Evolutionary conservation across 1,140 invertebrate genomes (phyloP).

Genomic region (Rhagoletis zephyria): DNA sequence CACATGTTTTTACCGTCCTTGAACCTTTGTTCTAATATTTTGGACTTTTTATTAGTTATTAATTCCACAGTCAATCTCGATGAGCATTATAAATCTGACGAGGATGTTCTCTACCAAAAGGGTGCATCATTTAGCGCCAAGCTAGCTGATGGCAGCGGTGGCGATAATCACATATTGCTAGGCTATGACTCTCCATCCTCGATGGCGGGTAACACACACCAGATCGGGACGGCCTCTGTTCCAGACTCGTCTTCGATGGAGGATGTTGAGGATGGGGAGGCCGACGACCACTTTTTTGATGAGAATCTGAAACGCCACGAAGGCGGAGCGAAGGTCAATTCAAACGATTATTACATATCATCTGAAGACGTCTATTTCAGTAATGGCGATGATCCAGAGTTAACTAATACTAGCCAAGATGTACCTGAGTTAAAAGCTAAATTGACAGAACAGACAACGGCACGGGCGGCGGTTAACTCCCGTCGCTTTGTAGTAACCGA

Average conservation of each 20-base stretch:
- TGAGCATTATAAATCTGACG: conserved; percentile 75
- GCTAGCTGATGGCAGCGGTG: conserved; percentile 74
- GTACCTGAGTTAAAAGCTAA: conserved; percentile 63
- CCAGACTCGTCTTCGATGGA: conserved; percentile 27
- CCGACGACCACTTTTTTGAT: conserved; percentile 59
- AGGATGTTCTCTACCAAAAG: conserved; percentile 87
- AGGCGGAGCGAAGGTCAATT: conserved; percentile 65
- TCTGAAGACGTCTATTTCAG: conserved; percentile 68
- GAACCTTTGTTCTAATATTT: not conserved
- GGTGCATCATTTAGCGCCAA: conserved; percentile 87
- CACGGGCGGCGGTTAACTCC: not conserved
- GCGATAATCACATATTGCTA: conserved; percentile 55
- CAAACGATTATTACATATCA: conserved; percentile 73
- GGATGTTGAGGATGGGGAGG: conserved; percentile 54
- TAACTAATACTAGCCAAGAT: conserved; percentile 56
- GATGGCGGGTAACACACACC: conserved; percentile 7
- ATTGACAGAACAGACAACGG: conserved; percentile 33
- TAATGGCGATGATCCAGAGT: conserved; percentile 57
- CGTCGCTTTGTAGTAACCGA: conserved; percentile 3
- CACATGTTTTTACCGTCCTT: not conserved
- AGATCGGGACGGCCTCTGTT: not conserved
- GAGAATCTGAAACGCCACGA: conserved; percentile 58
- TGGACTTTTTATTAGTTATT: conserved; percentile 77
- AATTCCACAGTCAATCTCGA: conserved; percentile 79
- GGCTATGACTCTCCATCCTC: conserved; percentile 54